Conservation (phyloP, 2,888 invertebrate species). For the Torymus auratus region DNA sequence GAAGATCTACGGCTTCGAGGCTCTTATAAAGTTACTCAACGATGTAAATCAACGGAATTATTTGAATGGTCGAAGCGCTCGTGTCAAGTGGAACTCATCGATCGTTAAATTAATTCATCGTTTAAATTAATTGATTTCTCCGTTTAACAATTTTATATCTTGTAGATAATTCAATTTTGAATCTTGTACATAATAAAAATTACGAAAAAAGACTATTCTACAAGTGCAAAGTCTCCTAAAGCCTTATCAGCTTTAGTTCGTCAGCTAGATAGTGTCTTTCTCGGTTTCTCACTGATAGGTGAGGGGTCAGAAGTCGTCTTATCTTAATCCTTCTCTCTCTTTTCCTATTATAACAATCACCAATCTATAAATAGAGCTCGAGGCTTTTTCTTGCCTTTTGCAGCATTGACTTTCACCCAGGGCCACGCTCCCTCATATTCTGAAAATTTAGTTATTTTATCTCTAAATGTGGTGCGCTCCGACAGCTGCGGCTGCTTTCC, state of each 20-base stretch:
- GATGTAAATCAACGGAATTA: conserved; percentile 53
- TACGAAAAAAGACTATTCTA: conserved; percentile 44
- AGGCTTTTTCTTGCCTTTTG: conserved; percentile 39
- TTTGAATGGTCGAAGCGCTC: conserved; percentile 37
- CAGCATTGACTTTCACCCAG: conserved; percentile 50
- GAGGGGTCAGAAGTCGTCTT: conserved; percentile 63
- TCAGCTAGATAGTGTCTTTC: conserved; percentile 44
- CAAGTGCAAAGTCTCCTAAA: conserved; percentile 21
- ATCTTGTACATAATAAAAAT: conserved; percentile 54
- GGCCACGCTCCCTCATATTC: conserved; percentile 19
- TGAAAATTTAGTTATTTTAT: conserved; percentile 45
- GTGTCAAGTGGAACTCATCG: conserved; percentile 38
- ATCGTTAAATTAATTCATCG: conserved; percentile 51
- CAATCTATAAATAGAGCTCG: conserved; percentile 46
- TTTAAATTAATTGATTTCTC: conserved; percentile 38
- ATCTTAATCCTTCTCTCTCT: conserved; percentile 60
- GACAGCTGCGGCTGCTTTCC: conserved; percentile 11
- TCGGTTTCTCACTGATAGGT: conserved; percentile 54
- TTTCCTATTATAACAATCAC: conserved; percentile 54
- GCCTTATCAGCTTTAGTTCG: conserved; percentile 42
- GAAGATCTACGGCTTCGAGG: conserved; percentile 22
- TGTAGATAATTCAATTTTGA: conserved; percentile 55
- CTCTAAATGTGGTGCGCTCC: conserved; percentile 1
- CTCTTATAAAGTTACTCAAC: conserved; percentile 38
- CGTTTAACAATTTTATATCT: conserved; percentile 52